Base-by-base conservation (phyloP, 2,797 vertebrate genomes). In the Poecilia gillii region DNA sequence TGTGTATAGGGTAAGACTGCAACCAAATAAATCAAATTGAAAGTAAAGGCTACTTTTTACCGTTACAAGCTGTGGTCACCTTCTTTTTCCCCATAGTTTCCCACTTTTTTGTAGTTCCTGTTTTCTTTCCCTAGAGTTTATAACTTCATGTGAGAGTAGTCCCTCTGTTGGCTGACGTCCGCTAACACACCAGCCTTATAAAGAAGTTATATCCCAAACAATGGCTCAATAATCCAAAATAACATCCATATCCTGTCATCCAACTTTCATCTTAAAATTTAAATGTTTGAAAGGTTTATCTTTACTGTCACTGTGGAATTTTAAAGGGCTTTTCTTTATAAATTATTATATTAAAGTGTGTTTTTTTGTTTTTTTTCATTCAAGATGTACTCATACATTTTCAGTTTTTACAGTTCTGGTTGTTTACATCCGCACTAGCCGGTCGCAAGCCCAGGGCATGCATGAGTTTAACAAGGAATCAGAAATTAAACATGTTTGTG, bases 31-130 rank as follows among this genome's bases (percentile, higher is more conserved):
- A 25, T 57, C 66, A 66, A 13, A 39, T 43, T 12, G 43, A 78
- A 23, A 9, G 51, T 53, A 53, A 31, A 72, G 73, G 73, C 23
- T 0, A 18, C 49, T 79, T 9, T 82, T 47, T 0, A 62, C 89
- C 92, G 93, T 93, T 93, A 93, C 91, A 91, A 82, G 82, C 72
- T 77, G 73, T 49, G 33, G 25, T 72, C 47, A 14, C 13, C 66
- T 73, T 53, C 72, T 55, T 0, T 68, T 41, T 25, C 43, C n/a
- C 2, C 23, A n/a, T 12, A 46, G 41, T 41, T 70, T 70, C 66
- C 68, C 41, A 28, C 25, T 59, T 59, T 31, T 5, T 28, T 68
- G 9, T 41, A 5, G 36, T 41, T 68, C 36, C 20, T 68, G 36
- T 18, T 31, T 18, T 18, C 16, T 64, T 33, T 18, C 59, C 6